Evolutionary conservation across 2,888 invertebrate genomes (phyloP), one percentile per base, ranked within the genome.

Genomic region (Perizoma flavofasciatum): DNA sequence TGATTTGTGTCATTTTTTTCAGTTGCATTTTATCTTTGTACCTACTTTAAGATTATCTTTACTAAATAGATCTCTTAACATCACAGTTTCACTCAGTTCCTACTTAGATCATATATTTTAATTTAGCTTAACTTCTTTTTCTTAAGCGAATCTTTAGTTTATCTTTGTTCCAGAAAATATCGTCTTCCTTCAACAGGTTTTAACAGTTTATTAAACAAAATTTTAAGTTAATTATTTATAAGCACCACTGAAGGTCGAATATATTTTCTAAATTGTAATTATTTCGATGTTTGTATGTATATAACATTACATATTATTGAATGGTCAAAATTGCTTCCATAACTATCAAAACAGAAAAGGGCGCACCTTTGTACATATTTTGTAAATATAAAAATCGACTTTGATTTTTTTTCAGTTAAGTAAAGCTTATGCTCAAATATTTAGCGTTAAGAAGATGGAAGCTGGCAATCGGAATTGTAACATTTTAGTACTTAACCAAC

Each of bases 361-460:
- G 78, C 82, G 77, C 86, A 82, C 79, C 79, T 83, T 82, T 91
- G 91, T 91, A 92, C 81, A 91, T 90, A 90, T 74, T 88, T 83
- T 92, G 91, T 91, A 92, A 88, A 92, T 91, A 90, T 67, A 75
- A 78, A 70, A 77, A 72, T 70, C 72, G 76, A 81, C 88, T 88
- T 89, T 85, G 80, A 80, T 85, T 79, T 73, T 77, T 78, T 80
- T 81, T 82, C 82, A 77, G 75, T 82, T 88, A 83, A 83, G 81
- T 86, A 86, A 82, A 86, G 90, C 91, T 89, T 91, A 83, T 89
- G 92, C 92, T 92, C 91, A 92, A 92, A 86, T 89, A 85, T 84
- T 82, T 69, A 69, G 63, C 55, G 55, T 61, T 69, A 69, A 68
- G 69, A 3, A 35, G 55, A 65, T 67, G 54, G 49, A 53, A 59